Percentiles rank a stretch among this genome's conserved stretches.
phyloP scores from a whole-genome alignment of 2,797 vertebrate genomes.

The Chloroceryle amazona region DNA sequence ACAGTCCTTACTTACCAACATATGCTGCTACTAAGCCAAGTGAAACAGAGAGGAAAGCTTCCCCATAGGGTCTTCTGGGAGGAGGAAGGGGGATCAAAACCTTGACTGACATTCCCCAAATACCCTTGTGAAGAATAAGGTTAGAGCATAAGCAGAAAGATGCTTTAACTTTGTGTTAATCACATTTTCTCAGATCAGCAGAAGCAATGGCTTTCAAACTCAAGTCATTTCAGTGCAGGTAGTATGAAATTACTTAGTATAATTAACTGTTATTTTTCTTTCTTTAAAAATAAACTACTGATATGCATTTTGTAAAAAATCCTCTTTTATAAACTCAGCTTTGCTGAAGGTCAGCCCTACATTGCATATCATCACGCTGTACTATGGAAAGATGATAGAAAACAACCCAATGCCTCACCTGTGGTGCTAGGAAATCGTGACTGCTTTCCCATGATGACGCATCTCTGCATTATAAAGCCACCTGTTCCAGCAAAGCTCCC shows the following conservation, averaged over 20 bases:
- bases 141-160: not conserved
- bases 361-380: fast-evolving
- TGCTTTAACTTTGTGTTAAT: not conserved
- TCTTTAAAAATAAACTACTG: not conserved
- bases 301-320: not conserved
- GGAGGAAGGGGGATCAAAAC: not conserved
- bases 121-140: not conserved
- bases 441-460: fast-evolving
- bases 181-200: not conserved
- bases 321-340: not conserved
- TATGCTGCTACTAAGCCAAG: not conserved
- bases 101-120: not conserved
- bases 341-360: not conserved
- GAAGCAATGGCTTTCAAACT: not conserved
- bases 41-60: not conserved
- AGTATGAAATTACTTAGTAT: not conserved
- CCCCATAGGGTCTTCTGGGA: not conserved
- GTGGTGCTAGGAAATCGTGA: fast-evolving
- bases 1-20: not conserved
- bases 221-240: not conserved
- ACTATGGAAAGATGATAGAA: not conserved
- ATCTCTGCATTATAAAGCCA: not conserved
- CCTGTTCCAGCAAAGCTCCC: not conserved
- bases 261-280: not conserved
- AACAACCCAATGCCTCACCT: fast-evolving